A percentile compares a stretch with the other conserved stretches of the same genome.
Evolutionary conservation across 2,888 invertebrate genomes (phyloP).

Genomic region (Pristionchus arcanus): DNA sequence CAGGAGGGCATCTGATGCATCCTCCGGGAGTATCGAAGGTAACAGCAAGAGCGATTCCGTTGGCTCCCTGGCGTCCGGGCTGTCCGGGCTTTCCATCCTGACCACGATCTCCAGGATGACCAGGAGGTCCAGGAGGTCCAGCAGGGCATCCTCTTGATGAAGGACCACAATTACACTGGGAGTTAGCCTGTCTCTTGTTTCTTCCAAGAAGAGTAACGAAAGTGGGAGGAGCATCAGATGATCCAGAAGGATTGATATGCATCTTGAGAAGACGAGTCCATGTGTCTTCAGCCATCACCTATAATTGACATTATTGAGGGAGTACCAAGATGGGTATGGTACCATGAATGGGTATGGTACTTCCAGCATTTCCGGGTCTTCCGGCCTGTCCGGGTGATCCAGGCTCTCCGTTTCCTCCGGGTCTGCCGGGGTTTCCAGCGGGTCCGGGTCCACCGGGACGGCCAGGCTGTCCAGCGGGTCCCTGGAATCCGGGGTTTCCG

Average conservation of each 20-base stretch:
- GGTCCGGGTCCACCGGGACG: constrained; percentile 59
- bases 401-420: constrained; percentile 60
- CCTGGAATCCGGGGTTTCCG: constrained; percentile 60
- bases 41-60: constrained; percentile 64
- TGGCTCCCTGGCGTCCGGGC: constrained; percentile 65
- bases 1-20: constrained; percentile 63
- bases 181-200: constrained; percentile 55
- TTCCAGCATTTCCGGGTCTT: no score
- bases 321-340: neutral
- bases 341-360: no score
- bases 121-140: constrained; percentile 55
- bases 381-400: constrained; percentile 58
- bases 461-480: constrained; percentile 60
- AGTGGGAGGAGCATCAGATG: constrained; percentile 54
- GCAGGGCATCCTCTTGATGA: constrained; percentile 54
- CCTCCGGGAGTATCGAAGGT: constrained; percentile 65
- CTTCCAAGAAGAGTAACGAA: constrained; percentile 55
- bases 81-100: constrained; percentile 63
- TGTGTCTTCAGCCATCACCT: constrained; percentile 55
- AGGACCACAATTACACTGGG: constrained; percentile 55
- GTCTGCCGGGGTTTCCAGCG: no score
- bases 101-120: constrained; percentile 57
- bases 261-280: constrained; percentile 55
- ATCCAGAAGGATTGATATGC: constrained; percentile 55
- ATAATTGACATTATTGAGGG: neutral